phyloP scores from a whole-genome alignment of 2,888 invertebrate species.

The Cartodere bifasciata region DNA sequence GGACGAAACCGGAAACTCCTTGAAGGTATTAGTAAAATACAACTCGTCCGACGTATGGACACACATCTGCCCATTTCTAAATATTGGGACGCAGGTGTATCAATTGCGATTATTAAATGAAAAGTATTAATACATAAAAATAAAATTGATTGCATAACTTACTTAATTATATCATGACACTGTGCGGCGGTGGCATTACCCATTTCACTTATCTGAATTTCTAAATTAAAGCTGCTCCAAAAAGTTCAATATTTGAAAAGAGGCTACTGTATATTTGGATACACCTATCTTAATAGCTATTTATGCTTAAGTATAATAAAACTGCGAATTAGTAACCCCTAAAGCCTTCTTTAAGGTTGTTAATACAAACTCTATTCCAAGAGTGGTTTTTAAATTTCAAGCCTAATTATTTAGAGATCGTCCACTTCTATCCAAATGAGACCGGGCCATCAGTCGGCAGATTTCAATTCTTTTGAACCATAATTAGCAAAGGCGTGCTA shows the following conservation, averaged over 20 bases:
- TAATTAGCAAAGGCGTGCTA: constrained; percentile 26
- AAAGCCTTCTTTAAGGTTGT: too few relatives aligned
- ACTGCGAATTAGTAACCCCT: too few relatives aligned
- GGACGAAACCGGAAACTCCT: constrained; percentile 21
- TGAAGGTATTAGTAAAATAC: constrained; percentile 18
- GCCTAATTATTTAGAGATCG: constrained; percentile 13
- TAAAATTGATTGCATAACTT: constrained; percentile 19
- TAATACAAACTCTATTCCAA: too few relatives aligned
- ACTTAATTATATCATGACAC: too few relatives aligned
- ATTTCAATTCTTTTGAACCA: constrained; percentile 19
- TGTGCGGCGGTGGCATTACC: too few relatives aligned
- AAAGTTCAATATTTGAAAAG: too few relatives aligned
- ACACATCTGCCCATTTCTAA: constrained; percentile 25
- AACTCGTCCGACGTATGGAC: constrained; percentile 13
- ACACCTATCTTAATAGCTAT: too few relatives aligned
- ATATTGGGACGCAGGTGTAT: constrained; percentile 27
- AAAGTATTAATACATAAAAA: constrained; percentile 21
- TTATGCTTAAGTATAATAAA: too few relatives aligned
- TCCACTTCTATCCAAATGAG: constrained; percentile 8
- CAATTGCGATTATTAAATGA: constrained; percentile 19
- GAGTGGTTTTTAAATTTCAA: constrained; percentile 17
- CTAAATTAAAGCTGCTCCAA: too few relatives aligned
- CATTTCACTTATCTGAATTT: too few relatives aligned
- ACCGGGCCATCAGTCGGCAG: constrained; percentile 13
- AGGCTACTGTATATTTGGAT: too few relatives aligned